phyloP scores from a whole-genome alignment of 2,113 vertebrate genomes.

The Bathybates hornii region DNA sequence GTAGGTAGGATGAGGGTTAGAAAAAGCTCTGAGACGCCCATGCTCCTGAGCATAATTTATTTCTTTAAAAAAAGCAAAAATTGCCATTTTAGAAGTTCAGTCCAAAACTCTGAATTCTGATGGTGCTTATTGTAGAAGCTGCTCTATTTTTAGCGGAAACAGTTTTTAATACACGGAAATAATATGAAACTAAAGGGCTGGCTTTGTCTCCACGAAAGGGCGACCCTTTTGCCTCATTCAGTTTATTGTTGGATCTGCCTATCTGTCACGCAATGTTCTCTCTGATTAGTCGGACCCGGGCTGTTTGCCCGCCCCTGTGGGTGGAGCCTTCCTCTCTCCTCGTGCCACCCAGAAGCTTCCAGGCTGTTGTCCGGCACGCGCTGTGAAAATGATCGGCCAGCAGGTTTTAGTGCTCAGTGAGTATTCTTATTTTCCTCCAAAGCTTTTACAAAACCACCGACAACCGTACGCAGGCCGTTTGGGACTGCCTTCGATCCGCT shows the following conservation, averaged over 20 bases:
- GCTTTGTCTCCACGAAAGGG: slow-evolving; percentile 10
- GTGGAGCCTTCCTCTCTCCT: slow-evolving; percentile 19
- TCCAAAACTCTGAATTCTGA: not conserved
- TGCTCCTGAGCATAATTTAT: not conserved
- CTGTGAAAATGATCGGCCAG: slow-evolving; percentile 82
- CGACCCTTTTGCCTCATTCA: not conserved
- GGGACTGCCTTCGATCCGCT: not conserved
- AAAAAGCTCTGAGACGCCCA: not conserved
- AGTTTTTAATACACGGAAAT: not conserved
- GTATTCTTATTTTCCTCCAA: slow-evolving; percentile 13
- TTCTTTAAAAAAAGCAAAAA: not conserved
- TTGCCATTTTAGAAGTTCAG: fast-evolving
- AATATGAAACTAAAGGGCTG: not conserved
- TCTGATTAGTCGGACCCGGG: slow-evolving; percentile 36
- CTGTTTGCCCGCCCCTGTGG: not conserved
- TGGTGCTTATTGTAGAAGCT: not conserved
- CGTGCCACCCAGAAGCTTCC: slow-evolving; percentile 48
- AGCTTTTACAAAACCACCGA: not conserved
- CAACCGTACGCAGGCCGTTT: too few species aligned
- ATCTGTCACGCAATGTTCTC: not conserved
- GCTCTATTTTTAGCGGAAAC: fast-evolving
- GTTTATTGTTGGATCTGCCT: slow-evolving; percentile 15
- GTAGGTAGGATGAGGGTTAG: not conserved
- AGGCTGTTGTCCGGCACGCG: not conserved
- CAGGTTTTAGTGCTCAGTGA: slow-evolving; percentile 92